Conservation (phyloP, 2,113 vertebrate genomes). For the Falco punctatus region DNA sequence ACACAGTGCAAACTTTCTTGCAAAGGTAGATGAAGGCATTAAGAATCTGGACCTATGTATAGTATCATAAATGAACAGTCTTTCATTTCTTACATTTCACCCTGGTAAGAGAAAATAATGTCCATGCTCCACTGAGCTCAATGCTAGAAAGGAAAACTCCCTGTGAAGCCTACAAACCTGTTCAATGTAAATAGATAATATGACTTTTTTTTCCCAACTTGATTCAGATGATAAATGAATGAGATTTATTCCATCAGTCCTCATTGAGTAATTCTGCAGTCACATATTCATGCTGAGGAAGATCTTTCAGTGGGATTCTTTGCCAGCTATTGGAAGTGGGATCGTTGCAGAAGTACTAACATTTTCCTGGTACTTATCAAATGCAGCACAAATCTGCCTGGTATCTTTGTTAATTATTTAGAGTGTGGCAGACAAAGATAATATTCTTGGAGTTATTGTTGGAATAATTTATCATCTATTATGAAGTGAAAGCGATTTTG, state of each 20-base stretch:
- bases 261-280: not conserved
- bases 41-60: not conserved
- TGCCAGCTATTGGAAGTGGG: not conserved
- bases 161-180: not conserved
- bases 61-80: not conserved
- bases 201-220: not conserved
- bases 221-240: not conserved
- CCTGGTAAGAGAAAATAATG: not conserved
- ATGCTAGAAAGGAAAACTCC: not conserved
- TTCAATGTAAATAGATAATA: not conserved
- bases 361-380: not conserved
- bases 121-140: not conserved
- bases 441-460: not conserved
- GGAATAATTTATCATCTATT: not conserved
- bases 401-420: slow-evolving; percentile 8
- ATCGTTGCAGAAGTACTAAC: not conserved
- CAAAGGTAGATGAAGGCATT: not conserved
- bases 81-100: not conserved
- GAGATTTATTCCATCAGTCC: not conserved
- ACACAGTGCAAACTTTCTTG: not conserved
- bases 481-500: not conserved
- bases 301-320: not conserved
- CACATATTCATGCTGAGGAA: not conserved
- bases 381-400: not conserved
- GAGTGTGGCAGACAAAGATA: not conserved